Base-by-base conservation (phyloP, 2,113 vertebrate species). In the Forbesichthys agassizii region DNA sequence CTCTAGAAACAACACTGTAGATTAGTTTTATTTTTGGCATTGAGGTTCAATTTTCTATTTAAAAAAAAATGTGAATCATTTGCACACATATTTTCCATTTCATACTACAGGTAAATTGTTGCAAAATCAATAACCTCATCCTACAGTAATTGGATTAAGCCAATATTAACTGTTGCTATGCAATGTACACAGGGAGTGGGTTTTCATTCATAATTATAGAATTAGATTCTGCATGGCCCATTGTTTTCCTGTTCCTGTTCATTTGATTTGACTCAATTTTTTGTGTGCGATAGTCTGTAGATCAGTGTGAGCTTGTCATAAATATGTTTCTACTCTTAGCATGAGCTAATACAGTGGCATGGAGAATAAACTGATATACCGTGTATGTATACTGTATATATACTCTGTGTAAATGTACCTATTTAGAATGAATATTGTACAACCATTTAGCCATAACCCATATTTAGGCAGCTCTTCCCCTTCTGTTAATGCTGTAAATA, bases 161-260 rank as follows among this genome's bases (percentile, higher is more conserved):
- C 12, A n/a, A 54, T 54, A 54, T 54, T 54, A 14, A 14, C 13
- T 54, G 52, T n/a, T 16, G 52, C 52, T n/a, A 54, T 11, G 53
- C 53, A 27, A 27, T 27, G 27, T 27, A 27, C 53, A 18, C n/a
- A n/a, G n/a, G 53, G 53, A 72, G 52, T 56, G 9, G 1, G 64
- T 65, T 75, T 78, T 76, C 10, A 78, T 81, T 69, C 53, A 75
- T 2, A 42, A 33, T 70, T 7, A n/a, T 10, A 27, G 1, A 57
- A 57, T 27, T 27, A 27, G 27, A 27, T 27, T 1, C 27, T 27
- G 27, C 27, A 27, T 54, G 2, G 27, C 56, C 4, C 9, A 11
- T 27, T 11, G 27, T 27, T 27, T 27, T 27, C 20, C 56, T 58
- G 56, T 58, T 62, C 52, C 52, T 42, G 53, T 6, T 66, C 48